Evolutionary conservation across 2,888 invertebrate species (phyloP).

Genomic region (Cataglyphis cursor): DNA sequence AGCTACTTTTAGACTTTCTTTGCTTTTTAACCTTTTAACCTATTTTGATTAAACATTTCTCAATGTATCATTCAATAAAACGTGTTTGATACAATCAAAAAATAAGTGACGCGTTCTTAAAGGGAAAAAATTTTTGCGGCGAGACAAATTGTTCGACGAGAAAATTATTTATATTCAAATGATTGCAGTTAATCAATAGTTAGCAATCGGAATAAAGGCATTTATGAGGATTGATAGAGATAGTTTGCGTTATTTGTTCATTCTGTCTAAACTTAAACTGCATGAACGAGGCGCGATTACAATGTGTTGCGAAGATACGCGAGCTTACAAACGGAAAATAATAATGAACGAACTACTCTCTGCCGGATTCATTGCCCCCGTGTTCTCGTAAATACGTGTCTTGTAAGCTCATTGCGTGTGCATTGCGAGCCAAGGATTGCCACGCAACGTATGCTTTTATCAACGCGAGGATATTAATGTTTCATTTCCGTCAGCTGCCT

Average conservation of each 20-base stretch:
- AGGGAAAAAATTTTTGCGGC: conserved; percentile 23
- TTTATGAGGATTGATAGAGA: conserved; percentile 41
- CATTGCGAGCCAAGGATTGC: conserved; percentile 36
- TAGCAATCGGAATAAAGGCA: conserved; percentile 19
- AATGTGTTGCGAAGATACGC: neutral
- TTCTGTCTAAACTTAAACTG: conserved; percentile 15
- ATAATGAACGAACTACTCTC: conserved; percentile 27
- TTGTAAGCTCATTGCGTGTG: conserved; percentile 32
- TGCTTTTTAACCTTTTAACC: neutral
- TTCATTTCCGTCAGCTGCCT: conserved; percentile 37
- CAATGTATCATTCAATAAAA: neutral
- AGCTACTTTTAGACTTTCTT: conserved; percentile 15
- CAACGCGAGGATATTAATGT: conserved; percentile 56
- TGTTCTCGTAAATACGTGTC: conserved; percentile 29
- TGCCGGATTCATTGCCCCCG: conserved; percentile 20
- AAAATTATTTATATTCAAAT: conserved; percentile 23
- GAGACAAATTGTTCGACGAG: conserved; percentile 31
- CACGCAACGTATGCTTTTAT: conserved; percentile 37
- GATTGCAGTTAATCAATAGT: conserved; percentile 6
- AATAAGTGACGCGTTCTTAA: conserved; percentile 25
- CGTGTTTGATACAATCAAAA: conserved; percentile 22
- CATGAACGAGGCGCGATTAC: conserved; percentile 21
- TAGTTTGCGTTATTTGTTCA: conserved; percentile 12
- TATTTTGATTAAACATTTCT: conserved; percentile 1
- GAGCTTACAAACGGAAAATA: conserved; percentile 22